Evolutionary conservation across 2,888 invertebrate genomes (phyloP), one percentile per base, ranked within the genome.

Genomic region (Sinodicranocentrus sp.): DNA sequence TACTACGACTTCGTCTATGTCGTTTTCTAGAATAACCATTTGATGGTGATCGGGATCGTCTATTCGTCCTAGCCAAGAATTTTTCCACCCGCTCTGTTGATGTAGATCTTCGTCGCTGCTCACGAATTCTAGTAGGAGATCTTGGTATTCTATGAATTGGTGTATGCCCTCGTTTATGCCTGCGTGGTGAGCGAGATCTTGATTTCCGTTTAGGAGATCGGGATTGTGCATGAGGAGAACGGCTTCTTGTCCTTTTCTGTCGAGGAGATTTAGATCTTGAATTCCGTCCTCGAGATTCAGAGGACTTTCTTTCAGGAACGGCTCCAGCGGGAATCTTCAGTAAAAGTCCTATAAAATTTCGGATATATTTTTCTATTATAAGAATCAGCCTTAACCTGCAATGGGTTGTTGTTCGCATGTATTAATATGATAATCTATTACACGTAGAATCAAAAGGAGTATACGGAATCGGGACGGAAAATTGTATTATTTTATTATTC

Each of bases 31-130:
- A 39, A 79, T 68, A 59, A 13, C 80, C 68, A 28, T 72, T 80
- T 10, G 71, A 44, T 10, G 85, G 86, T 23, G 79, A 82, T 1
- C 68, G 67, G 6, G 67, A 63, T 28, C 80, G 68, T 61, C 57
- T 57, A 17, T 78, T 83, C 52, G 70, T 88, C 68, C 83, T 78
- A 10, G 82, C 84, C 39, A 88, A 68, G 71, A 88, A 88, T 59
- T 77, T 86, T 39, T 86, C 75, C 1, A 86, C 84, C 26, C 73
- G 57, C 28, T 87, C 87, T 17, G 44, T 54, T 2, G 80, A 78
- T 1, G 78, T 78, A 0, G 72, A 68, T 57, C 83, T 75, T 13
- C 59, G 48, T 5, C 75, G 79, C 1, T 19, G 5, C 28, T 33
- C 25, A 6, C 33, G 10, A 3, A 19, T n/a, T 17, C 43, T 67